phyloP scores from a whole-genome alignment of 1,140 invertebrate species.

The Lucilia cuprina region DNA sequence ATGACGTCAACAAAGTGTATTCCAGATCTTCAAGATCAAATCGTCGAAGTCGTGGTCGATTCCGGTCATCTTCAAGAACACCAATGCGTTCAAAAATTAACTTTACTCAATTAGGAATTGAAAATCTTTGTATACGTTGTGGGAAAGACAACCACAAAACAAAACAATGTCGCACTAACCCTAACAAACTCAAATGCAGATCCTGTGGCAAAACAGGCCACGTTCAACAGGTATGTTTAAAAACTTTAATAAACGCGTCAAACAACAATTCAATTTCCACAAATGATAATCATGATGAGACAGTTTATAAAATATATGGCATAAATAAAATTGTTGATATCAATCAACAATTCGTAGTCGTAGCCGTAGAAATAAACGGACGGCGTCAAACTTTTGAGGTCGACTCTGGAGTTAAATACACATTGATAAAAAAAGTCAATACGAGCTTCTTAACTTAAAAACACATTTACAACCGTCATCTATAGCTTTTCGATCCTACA shows the following conservation, averaged over 20 bases:
- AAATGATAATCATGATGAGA: background rate
- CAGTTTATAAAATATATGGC: background rate
- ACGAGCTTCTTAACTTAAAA: background rate
- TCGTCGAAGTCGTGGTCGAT: background rate
- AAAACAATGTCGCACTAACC: conserved; percentile 17
- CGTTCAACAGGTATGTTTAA: conserved; percentile 1
- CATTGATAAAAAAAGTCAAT: background rate
- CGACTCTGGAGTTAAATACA: background rate
- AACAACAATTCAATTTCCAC: background rate
- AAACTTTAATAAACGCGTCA: background rate
- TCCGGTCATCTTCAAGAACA: background rate
- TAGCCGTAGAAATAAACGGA: background rate
- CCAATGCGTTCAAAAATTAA: background rate
- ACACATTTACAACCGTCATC: background rate
- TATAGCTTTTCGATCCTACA: background rate
- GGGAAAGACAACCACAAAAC: conserved; percentile 5
- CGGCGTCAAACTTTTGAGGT: background rate
- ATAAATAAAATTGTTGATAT: conserved; percentile 22
- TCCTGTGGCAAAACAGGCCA: conserved; percentile 16
- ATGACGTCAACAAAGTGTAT: background rate
- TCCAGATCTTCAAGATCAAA: background rate
- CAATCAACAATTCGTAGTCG: background rate
- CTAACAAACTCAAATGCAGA: background rate
- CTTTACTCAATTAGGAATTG: background rate
- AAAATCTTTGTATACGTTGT: background rate